Base-by-base conservation (phyloP, 2,113 vertebrate species). In the Dasyornis broadbenti region DNA sequence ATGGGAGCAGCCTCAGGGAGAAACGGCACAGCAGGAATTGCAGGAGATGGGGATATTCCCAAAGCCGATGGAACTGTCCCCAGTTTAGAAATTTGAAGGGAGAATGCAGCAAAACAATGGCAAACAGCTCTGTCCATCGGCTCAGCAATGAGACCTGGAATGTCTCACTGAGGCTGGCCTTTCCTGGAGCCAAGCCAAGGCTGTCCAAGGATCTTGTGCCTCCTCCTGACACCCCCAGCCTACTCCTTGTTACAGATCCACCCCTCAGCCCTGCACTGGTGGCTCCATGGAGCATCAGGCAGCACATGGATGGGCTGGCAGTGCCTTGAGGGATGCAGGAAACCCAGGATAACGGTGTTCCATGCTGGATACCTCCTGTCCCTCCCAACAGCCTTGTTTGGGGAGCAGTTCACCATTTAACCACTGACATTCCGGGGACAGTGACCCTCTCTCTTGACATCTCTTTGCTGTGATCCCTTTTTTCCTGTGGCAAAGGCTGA, bases 1-100 rank as follows among this genome's bases (percentile, higher is more conserved):
- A 6, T 1, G 11, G 82, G 47, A 83, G 80, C 61, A 80, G 45
- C 61, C 28, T 7, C 0, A 0, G 49, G 15, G 44, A 18, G n/a
- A 61, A 45, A 54, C 0, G 0, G 39, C 72, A 13, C 24, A 3
- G 50, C 42, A 5, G 21, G 8, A 6, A 8, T 1, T 52, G 65
- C 37, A 44, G 79, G 80, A 78, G 71, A 27, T 27, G 64, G 64
- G 54, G 35, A 53, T 5, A 4, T 33, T 69, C 54, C 61, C 72
- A 31, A 12, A 50, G 30, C 84, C 44, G 64, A 9, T 16, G 45
- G 10, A 50, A 45, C 39, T 21, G 26, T 12, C n/a, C 56, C 44
- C 30, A 57, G 0, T 3, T 17, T 5, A 12, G 24, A 6, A 6
- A 42, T 15, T 28, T n/a, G 47, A 66, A 73, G 33, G 72, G 31